Percentiles rank a stretch among this genome's conserved stretches.
These are phyloP conservation scores for Ptychochromis oligacanthus DNA, from an alignment of 2,113 vertebrate genomes.

Conservation along the genomic window DNA sequence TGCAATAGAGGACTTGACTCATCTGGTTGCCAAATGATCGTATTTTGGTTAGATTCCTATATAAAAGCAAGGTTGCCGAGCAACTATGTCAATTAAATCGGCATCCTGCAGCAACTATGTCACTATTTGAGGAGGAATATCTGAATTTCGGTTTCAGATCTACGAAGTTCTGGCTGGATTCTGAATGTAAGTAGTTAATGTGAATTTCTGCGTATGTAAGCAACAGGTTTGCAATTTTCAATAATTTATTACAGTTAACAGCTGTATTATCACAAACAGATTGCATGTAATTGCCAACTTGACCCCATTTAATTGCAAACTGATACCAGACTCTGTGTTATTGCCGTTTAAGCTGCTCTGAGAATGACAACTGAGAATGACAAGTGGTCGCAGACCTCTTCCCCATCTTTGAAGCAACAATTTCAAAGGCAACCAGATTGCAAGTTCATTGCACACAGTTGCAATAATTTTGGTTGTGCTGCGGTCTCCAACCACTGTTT, in stretches of 20 bases:
- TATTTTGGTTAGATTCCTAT: not conserved
- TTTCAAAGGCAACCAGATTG: too few relatives aligned
- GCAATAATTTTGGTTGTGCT: not conserved
- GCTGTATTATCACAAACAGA: not conserved
- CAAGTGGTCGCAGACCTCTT: too few relatives aligned
- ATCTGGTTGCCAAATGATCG: not conserved
- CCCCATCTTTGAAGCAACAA: too few relatives aligned
- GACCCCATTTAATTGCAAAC: not conserved
- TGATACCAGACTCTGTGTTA: not conserved
- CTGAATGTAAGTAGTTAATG: too few relatives aligned
- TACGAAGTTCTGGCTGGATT: too few relatives aligned
- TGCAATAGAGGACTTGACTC: not conserved
- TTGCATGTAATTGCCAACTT: not conserved
- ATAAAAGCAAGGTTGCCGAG: not conserved
- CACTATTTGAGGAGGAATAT: not conserved
- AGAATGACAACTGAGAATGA: too few relatives aligned
- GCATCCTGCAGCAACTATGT: not conserved
- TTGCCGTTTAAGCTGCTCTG: too few relatives aligned
- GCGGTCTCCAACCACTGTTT: not conserved
- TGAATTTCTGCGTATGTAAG: too few relatives aligned
- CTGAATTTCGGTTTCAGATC: not conserved
- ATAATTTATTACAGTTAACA: not conserved
- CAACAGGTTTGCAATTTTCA: not conserved
- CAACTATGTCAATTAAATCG: too few relatives aligned
- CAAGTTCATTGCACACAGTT: too few relatives aligned